Conservation (phyloP, 2,888 invertebrate species). For the Zygaena filipendulae region DNA sequence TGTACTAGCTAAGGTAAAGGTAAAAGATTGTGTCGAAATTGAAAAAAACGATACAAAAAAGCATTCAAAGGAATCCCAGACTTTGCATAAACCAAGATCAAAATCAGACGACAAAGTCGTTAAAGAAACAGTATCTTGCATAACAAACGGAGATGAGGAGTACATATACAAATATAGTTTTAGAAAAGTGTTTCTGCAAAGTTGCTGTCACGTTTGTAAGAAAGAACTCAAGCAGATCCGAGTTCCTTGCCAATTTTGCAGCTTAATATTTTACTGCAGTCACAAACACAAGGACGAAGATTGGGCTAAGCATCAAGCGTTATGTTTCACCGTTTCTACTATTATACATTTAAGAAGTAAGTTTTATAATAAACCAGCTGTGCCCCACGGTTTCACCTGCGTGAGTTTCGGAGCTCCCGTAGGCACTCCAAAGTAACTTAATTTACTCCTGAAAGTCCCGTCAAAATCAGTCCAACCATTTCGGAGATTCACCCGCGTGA, state of each 20-base stretch:
- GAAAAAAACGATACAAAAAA: constrained; percentile 24
- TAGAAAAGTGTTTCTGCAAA: constrained; percentile 71
- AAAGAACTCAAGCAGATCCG: constrained; percentile 34
- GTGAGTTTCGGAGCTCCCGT: no score
- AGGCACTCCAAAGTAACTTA: no score
- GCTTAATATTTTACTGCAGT: constrained; percentile 73
- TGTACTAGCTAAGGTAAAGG: constrained; percentile 47
- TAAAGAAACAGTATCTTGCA: constrained; percentile 30
- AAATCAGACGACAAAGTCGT: constrained; percentile 22
- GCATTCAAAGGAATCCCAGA: constrained; percentile 40
- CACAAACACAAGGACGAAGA: constrained; percentile 70
- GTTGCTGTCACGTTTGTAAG: constrained; percentile 66
- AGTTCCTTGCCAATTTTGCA: constrained; percentile 60
- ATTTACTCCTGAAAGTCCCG: neutral
- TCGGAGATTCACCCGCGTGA: no score
- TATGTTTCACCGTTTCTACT: constrained; percentile 71
- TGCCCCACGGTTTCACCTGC: no score
- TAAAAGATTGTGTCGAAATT: constrained; percentile 44
- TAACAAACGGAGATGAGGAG: constrained; percentile 66
- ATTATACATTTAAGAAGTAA: constrained; percentile 66
- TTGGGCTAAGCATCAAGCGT: constrained; percentile 62
- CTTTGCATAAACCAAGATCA: constrained; percentile 29
- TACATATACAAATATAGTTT: constrained; percentile 74
- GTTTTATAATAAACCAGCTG: no score
- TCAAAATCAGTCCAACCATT: no score